Percentiles rank a stretch among this genome's conserved stretches.
phyloP scores from a whole-genome alignment of 1,140 invertebrate species.

The Micrasema minimum region DNA sequence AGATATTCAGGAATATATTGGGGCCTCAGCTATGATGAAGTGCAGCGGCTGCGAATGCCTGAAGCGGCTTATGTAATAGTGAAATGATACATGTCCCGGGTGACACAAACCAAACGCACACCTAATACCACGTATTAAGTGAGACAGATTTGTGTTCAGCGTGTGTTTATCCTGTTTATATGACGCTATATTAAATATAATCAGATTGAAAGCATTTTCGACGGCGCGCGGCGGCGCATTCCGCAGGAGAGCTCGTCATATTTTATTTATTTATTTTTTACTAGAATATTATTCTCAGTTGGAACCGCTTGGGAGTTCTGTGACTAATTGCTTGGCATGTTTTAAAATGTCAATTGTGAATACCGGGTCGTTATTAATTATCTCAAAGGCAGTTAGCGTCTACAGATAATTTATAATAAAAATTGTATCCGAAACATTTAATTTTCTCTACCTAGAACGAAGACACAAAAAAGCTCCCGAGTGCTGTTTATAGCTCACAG shows the following conservation, averaged over 20 bases:
- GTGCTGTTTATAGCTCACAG: too few species aligned
- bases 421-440: background rate
- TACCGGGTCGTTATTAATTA: constrained; percentile 39
- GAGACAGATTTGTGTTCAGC: constrained; percentile 22
- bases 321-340: constrained; percentile 49
- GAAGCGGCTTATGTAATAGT: constrained; percentile 23
- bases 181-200: constrained; percentile 43
- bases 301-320: constrained; percentile 35
- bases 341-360: constrained; percentile 45
- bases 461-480: background rate
- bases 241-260: constrained; percentile 37
- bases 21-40: constrained; percentile 16
- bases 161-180: constrained; percentile 22
- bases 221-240: constrained; percentile 24
- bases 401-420: constrained; percentile 41
- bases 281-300: constrained; percentile 34
- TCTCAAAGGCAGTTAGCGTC: constrained; percentile 34
- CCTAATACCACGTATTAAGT: constrained; percentile 20
- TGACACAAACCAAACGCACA: constrained; percentile 34
- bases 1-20: constrained; percentile 27
- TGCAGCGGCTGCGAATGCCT: constrained; percentile 15
- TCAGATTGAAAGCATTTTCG: constrained; percentile 30
- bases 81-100: constrained; percentile 5
- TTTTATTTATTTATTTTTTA: too few species aligned
- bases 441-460: too few species aligned